A percentile compares a stretch with the other conserved stretches of the same genome.
phyloP scores from a whole-genome alignment of 2,888 invertebrate species.

The Trilocha varians region DNA sequence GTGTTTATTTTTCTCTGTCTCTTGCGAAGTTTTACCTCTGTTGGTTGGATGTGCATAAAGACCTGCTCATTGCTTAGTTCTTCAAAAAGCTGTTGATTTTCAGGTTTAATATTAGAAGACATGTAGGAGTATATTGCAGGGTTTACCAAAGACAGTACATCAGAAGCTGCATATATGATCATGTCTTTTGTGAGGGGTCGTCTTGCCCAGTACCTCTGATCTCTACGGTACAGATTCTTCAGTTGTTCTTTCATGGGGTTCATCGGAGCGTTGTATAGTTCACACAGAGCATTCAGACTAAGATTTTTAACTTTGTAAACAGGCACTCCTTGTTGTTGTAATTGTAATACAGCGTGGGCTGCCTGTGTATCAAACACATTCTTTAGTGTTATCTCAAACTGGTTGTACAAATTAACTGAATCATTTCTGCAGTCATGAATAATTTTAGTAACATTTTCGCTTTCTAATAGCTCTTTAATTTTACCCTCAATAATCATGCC shows the following conservation, averaged over 20 bases:
- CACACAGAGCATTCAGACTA: slow-evolving; percentile 92
- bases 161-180: slow-evolving; percentile 92
- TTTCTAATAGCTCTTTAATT: slow-evolving; percentile 84
- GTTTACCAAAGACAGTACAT: slow-evolving; percentile 89
- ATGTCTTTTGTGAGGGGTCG: slow-evolving; percentile 91
- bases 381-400: slow-evolving; percentile 86
- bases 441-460: slow-evolving; percentile 87
- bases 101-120: slow-evolving; percentile 78
- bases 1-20: slow-evolving; percentile 92
- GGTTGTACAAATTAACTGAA: slow-evolving; percentile 88
- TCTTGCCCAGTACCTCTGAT: slow-evolving; percentile 91
- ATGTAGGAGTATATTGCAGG: slow-evolving; percentile 84
- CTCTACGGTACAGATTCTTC: slow-evolving; percentile 87
- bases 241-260: slow-evolving; percentile 94
- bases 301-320: slow-evolving; percentile 96
- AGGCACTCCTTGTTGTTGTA: slow-evolving; percentile 90
- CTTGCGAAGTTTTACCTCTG: slow-evolving; percentile 88
- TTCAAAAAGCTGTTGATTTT: slow-evolving; percentile 81
- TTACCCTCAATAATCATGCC: slow-evolving; percentile 84
- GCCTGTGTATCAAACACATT: slow-evolving; percentile 95
- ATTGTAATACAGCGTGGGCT: slow-evolving; percentile 92
- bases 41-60: slow-evolving; percentile 87
- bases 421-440: slow-evolving; percentile 95
- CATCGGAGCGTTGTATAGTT: slow-evolving; percentile 88
- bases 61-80: slow-evolving; percentile 92